Percentiles rank a stretch among this genome's conserved stretches.
Evolutionary conservation across 2,888 invertebrate species (phyloP).

Genomic region (Scaeva pyrastri): DNA sequence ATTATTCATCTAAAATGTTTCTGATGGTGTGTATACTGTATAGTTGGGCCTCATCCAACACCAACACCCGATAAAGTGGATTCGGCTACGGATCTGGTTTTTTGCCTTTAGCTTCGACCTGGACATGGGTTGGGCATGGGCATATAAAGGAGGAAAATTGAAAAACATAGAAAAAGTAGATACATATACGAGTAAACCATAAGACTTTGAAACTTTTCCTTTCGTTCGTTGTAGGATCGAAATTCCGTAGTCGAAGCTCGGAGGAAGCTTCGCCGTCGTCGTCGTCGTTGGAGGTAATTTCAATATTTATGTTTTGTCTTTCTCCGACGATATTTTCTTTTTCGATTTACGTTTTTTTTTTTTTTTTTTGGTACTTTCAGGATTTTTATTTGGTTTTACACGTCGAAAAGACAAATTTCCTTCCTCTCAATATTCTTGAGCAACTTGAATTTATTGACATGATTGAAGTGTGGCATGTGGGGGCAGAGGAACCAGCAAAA

Average conservation of each 20-base stretch:
- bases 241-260: conserved; percentile 46
- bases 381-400: conserved; percentile 21
- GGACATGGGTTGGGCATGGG: no score
- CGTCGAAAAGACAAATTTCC: conserved; percentile 58
- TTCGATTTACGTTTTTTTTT: conserved; percentile 19
- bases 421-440: conserved; percentile 61
- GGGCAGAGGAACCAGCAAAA: background rate
- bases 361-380: background rate
- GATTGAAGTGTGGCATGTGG: background rate
- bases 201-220: conserved; percentile 46
- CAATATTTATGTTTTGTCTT: conserved; percentile 68
- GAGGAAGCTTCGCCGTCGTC: no score
- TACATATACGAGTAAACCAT: conserved; percentile 27
- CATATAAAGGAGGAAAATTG: conserved; percentile 1
- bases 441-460: conserved; percentile 58
- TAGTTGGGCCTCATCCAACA: conserved; percentile 15
- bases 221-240: conserved; percentile 57
- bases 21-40: background rate
- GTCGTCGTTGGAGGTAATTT: conserved; percentile 68
- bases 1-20: conserved; percentile 28
- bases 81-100: background rate
- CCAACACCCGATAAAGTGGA: conserved; percentile 9
- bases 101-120: conserved; percentile 25
- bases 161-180: no score
- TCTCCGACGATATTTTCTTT: conserved; percentile 27